Percentiles rank a stretch among this genome's conserved stretches.
phyloP scores from a whole-genome alignment of 2,797 vertebrate genomes.

The Antennarius maculatus region DNA sequence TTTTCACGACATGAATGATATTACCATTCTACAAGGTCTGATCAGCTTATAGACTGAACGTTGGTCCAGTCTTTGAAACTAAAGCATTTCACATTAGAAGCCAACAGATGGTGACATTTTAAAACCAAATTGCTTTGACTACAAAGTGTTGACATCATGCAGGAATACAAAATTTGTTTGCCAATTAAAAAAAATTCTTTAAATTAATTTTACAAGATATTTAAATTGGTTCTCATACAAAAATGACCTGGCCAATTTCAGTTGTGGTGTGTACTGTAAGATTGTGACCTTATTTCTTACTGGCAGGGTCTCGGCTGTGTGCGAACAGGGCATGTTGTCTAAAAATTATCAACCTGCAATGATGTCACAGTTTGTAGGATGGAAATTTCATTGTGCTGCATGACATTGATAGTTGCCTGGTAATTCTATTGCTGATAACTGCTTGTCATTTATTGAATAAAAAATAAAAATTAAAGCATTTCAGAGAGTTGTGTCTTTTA shows the following conservation, averaged over 20 bases:
- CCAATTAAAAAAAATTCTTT: too few relatives aligned
- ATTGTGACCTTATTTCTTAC: constrained; percentile 20
- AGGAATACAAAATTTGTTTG: too few relatives aligned
- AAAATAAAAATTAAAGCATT: too few relatives aligned
- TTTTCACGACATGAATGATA: background rate
- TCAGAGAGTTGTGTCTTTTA: too few relatives aligned
- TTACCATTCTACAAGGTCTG: background rate
- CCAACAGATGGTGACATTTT: background rate
- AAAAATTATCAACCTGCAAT: constrained; percentile 50
- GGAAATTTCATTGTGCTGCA: constrained; percentile 58
- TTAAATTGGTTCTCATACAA: background rate
- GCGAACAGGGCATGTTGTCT: constrained; percentile 23
- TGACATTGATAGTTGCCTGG: constrained; percentile 26
- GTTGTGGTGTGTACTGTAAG: background rate
- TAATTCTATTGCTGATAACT: too few relatives aligned
- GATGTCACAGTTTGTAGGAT: constrained; percentile 43
- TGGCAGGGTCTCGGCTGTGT: constrained; percentile 35
- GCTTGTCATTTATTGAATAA: too few relatives aligned
- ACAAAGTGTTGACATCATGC: too few relatives aligned
- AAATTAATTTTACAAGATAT: too few relatives aligned
- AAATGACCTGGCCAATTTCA: background rate
- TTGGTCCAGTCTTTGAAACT: background rate
- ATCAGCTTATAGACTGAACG: too few relatives aligned
- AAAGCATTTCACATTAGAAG: background rate
- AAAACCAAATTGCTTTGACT: background rate